phyloP scores from a whole-genome alignment of 2,797 vertebrate genomes.

The Cercopithecus mitis region DNA sequence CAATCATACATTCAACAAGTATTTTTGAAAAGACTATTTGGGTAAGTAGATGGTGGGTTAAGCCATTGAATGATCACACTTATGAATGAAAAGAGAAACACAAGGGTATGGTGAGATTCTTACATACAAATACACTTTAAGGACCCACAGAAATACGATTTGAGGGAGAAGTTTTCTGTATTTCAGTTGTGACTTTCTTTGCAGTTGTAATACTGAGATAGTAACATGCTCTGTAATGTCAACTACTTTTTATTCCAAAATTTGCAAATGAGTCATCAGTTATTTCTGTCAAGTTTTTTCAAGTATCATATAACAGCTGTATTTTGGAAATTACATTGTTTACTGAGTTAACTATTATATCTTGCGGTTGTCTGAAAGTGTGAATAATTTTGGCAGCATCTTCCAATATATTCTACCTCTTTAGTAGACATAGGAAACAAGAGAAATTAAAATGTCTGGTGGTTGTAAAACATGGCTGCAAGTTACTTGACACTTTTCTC shows the following conservation, averaged over 20 bases:
- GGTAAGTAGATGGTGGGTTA: background rate
- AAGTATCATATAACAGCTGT: conserved; percentile 23
- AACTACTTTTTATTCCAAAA: conserved; percentile 32
- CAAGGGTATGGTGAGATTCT: background rate
- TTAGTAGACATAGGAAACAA: background rate
- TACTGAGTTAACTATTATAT: conserved; percentile 16
- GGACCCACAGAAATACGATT: background rate
- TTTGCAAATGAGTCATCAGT: conserved; percentile 47
- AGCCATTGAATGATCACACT: background rate
- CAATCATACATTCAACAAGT: background rate
- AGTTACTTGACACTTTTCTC: background rate
- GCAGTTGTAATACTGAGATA: background rate
- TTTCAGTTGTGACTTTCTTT: background rate
- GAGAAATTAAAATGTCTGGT: background rate
- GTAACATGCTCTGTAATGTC: background rate
- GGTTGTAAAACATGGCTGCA: background rate
- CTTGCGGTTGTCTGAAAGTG: background rate
- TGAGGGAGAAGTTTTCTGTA: background rate
- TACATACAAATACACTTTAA: background rate
- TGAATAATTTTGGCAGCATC: background rate
- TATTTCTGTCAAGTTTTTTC: conserved; percentile 32
- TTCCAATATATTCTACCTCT: background rate
- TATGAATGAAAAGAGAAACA: background rate
- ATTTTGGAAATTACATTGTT: conserved; percentile 47
- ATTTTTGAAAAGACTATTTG: background rate